These are phyloP conservation scores for Cuniculus paca DNA, from an alignment of 2,797 vertebrate genomes.

Conservation along the genomic window DNA sequence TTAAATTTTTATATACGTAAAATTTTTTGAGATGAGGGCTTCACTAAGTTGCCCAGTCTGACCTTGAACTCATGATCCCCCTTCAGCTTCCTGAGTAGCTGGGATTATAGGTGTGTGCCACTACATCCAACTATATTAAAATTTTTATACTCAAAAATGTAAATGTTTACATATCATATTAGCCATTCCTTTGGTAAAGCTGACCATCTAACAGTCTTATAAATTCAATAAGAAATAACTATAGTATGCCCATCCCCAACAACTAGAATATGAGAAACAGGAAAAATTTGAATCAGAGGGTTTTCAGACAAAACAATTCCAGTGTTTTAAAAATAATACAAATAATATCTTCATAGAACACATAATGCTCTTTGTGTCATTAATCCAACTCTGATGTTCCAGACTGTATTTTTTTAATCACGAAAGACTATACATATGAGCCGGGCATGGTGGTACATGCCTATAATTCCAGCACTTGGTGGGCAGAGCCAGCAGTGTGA, in stretches of 20 bases:
- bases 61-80: not conserved
- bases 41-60: not conserved
- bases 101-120: not conserved
- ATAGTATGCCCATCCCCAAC: not conserved
- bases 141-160: not conserved
- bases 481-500: not conserved
- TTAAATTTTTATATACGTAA: not conserved
- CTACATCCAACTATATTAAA: not conserved
- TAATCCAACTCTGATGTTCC: not conserved
- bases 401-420: not conserved
- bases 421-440: not conserved
- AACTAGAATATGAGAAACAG: slow-evolving; percentile 30
- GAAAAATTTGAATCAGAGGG: not conserved
- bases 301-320: slow-evolving; percentile 1
- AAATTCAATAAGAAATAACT: slow-evolving; percentile 9
- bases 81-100: not conserved
- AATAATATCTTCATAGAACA: not conserved
- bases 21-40: not conserved
- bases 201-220: slow-evolving; percentile 5
- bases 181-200: slow-evolving; percentile 44
- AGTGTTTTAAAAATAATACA: not conserved
- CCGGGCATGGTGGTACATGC: accelerated
- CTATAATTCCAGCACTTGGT: not conserved
- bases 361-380: not conserved
- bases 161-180: not conserved